These are phyloP conservation scores for Scomberomorus guttatus DNA, from an alignment of 2,797 vertebrate genomes.

Conservation along the genomic window DNA sequence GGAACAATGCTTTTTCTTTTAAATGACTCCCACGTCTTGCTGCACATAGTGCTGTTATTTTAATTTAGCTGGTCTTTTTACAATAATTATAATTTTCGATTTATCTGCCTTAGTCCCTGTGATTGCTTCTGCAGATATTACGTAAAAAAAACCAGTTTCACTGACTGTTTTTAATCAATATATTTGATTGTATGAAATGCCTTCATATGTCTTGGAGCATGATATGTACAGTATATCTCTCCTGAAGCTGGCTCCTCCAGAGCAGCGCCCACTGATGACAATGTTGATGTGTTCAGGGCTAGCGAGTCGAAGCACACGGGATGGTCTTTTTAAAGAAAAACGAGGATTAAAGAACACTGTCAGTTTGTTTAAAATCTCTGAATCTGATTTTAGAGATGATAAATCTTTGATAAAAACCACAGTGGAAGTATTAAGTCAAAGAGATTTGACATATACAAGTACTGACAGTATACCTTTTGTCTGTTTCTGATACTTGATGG, in stretches of 20 bases:
- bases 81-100: constrained; percentile 40
- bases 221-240: constrained; percentile 68
- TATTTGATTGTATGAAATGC: constrained; percentile 79
- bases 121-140: constrained; percentile 70
- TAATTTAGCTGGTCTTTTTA: constrained; percentile 54
- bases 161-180: constrained; percentile 77
- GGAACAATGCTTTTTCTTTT: constrained; percentile 38
- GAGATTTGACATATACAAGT: constrained; percentile 25
- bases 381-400: constrained; percentile 49
- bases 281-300: constrained; percentile 40
- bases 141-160: constrained; percentile 56
- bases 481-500: constrained; percentile 55
- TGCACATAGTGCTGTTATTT: constrained; percentile 64
- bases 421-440: constrained; percentile 8
- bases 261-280: constrained; percentile 60
- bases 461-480: constrained; percentile 48
- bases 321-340: constrained; percentile 54
- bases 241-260: constrained; percentile 68
- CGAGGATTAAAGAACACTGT: constrained; percentile 28
- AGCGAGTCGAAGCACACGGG: constrained; percentile 54
- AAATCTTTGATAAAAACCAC: constrained; percentile 43
- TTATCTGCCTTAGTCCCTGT: constrained; percentile 66
- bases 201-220: constrained; percentile 82
- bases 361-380: constrained; percentile 59
- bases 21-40: constrained; percentile 53